These are phyloP conservation scores for Pitta sordida DNA, from an alignment of 2,113 vertebrate genomes.

Conservation along the genomic window DNA sequence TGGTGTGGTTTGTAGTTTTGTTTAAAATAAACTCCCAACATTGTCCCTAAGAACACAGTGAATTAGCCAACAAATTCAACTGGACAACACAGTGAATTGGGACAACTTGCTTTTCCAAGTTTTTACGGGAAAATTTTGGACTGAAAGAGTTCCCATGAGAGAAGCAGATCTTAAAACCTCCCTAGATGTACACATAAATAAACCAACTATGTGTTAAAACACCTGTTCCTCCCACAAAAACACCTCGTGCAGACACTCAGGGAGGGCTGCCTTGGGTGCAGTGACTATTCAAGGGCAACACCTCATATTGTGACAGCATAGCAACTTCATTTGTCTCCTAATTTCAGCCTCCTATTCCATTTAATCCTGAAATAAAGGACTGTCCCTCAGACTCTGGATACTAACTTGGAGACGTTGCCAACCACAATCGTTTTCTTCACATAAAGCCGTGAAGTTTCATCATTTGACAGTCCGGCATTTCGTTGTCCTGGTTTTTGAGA, in stretches of 20 bases:
- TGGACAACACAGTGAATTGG: neutral
- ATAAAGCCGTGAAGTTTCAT: constrained; percentile 90
- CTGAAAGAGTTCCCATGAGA: neutral
- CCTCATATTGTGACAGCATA: neutral
- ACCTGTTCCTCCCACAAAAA: neutral
- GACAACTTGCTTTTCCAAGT: neutral
- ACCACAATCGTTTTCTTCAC: constrained; percentile 98
- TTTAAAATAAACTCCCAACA: neutral
- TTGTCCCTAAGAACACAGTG: neutral
- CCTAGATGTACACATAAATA: neutral
- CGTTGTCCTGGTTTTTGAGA: constrained; percentile 79
- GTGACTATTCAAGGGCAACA: neutral
- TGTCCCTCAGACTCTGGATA: constrained; percentile 19
- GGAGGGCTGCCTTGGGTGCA: neutral
- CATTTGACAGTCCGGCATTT: constrained; percentile 80
- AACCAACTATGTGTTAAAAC: neutral
- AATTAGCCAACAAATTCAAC: neutral
- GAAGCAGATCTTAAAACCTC: neutral
- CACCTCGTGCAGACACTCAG: neutral
- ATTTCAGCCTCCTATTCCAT: neutral
- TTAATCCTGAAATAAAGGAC: neutral
- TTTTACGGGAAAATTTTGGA: neutral
- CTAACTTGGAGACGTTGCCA: constrained; percentile 97
- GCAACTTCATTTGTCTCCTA: neutral
- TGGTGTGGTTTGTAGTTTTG: neutral